These are phyloP conservation scores for Alectoris magna DNA, from an alignment of 2,797 vertebrate genomes.

Conservation along the genomic window DNA sequence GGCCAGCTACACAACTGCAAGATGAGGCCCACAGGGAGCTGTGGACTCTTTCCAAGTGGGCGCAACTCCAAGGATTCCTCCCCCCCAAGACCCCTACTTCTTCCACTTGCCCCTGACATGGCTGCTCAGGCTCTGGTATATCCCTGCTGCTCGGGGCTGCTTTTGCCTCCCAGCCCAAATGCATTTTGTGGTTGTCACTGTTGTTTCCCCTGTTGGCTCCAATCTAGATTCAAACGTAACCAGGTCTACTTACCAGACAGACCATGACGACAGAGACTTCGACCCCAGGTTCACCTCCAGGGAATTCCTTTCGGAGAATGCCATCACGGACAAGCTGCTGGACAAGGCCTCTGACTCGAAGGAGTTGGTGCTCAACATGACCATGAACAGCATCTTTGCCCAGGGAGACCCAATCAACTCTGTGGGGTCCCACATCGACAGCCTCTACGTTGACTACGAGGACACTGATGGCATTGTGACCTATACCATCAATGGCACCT, in stretches of 20 bases:
- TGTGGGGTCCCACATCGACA: slow-evolving; percentile 75
- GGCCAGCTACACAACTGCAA: neutral
- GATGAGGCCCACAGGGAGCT: neutral
- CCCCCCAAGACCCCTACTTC: neutral
- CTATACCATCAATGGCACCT: slow-evolving; percentile 82
- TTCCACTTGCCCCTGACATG: neutral
- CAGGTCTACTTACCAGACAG: slow-evolving; percentile 76
- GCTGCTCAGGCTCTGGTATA: slow-evolving; percentile 36
- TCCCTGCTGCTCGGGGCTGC: neutral
- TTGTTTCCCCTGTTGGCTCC: slow-evolving; percentile 52
- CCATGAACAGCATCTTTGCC: slow-evolving; percentile 86
- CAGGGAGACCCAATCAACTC: slow-evolving; percentile 80
- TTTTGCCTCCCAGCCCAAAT: neutral
- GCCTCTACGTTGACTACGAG: slow-evolving; percentile 82
- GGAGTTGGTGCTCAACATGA: slow-evolving; percentile 86
- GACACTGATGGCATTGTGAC: slow-evolving; percentile 73
- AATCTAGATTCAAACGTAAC: slow-evolving; percentile 86
- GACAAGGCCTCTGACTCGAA: slow-evolving; percentile 78
- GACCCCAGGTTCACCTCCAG: slow-evolving; percentile 76
- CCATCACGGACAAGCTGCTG: slow-evolving; percentile 87
- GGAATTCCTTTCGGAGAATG: slow-evolving; percentile 83
- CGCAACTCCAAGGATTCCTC: neutral
- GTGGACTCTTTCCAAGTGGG: neutral
- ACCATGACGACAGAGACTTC: slow-evolving; percentile 72
- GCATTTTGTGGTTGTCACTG: slow-evolving; percentile 59